Evolutionary conservation across 2,797 vertebrate species (phyloP).

Genomic region (Amblyopsis hoosieri): DNA sequence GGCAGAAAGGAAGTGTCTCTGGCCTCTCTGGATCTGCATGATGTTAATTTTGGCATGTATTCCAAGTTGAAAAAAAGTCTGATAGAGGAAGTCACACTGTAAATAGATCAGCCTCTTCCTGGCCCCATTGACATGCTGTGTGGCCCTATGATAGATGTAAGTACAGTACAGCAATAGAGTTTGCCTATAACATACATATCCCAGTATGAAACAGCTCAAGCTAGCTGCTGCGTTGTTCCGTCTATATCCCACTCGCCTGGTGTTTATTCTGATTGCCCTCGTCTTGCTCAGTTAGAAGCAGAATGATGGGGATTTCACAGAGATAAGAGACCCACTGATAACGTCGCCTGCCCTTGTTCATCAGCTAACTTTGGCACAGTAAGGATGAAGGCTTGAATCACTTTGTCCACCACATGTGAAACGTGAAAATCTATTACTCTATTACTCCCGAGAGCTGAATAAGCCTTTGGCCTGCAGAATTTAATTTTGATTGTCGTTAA

Average conservation of each 20-base stretch:
- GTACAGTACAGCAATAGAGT: conserved; percentile 57
- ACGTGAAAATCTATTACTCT: conserved; percentile 63
- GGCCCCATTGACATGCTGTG: conserved; percentile 68
- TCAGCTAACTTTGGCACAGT: conserved; percentile 64
- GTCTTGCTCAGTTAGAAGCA: conserved; percentile 42
- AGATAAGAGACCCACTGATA: conserved; percentile 47
- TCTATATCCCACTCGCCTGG: conserved; percentile 27
- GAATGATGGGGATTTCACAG: conserved; percentile 70
- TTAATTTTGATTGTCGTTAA: conserved; percentile 25
- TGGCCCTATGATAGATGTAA: conserved; percentile 66
- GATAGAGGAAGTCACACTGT: conserved; percentile 75
- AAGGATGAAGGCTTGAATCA: conserved; percentile 46
- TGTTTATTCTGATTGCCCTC: conserved; percentile 39
- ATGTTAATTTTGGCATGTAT: conserved; percentile 76
- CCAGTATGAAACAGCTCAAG: conserved; percentile 42
- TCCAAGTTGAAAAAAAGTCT: conserved; percentile 77
- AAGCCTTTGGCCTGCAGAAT: conserved; percentile 36
- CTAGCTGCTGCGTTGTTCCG: conserved; percentile 46
- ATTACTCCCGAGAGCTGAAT: conserved; percentile 49
- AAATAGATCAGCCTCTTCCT: conserved; percentile 72
- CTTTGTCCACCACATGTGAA: conserved; percentile 49
- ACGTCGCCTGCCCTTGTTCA: conserved; percentile 32
- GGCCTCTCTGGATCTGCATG: conserved; percentile 58
- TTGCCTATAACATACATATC: conserved; percentile 34
- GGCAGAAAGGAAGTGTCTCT: conserved; percentile 67